Conservation (phyloP, 2,113 vertebrate genomes). For the Cheilinus undulatus region DNA sequence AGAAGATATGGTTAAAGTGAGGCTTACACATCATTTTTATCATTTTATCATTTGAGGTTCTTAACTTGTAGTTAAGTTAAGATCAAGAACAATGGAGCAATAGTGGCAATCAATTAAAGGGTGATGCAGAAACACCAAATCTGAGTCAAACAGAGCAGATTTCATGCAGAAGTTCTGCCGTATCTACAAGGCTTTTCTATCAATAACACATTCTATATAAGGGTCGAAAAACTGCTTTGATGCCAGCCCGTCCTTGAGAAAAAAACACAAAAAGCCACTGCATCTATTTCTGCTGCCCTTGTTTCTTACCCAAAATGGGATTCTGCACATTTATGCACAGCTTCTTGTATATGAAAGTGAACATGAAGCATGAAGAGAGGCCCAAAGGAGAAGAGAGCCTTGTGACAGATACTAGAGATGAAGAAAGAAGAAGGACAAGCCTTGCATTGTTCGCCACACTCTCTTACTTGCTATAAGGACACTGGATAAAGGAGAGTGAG, state of each 20-base stretch:
- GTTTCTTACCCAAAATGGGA: conserved; percentile 25
- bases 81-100: neutral
- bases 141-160: conserved; percentile 16
- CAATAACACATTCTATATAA: conserved; percentile 38
- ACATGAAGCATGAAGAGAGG: conserved; percentile 8
- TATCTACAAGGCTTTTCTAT: conserved; percentile 50
- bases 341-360: neutral
- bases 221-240: conserved; percentile 63
- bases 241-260: conserved; percentile 66
- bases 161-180: conserved; percentile 29
- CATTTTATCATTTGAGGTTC: neutral
- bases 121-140: conserved; percentile 6
- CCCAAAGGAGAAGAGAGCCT: conserved; percentile 21
- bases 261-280: conserved; percentile 41
- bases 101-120: conserved; percentile 6
- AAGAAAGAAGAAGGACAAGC: conserved; percentile 20
- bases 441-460: conserved; percentile 37
- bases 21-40: neutral
- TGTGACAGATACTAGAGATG: conserved; percentile 39
- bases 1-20: conserved; percentile 20
- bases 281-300: conserved; percentile 21
- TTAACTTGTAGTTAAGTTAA: neutral
- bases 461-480: conserved; percentile 44
- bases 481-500: conserved; percentile 47
- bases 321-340: conserved; percentile 18